phyloP scores from a whole-genome alignment of 2,797 vertebrate genomes.

The Diplodus sargus region DNA sequence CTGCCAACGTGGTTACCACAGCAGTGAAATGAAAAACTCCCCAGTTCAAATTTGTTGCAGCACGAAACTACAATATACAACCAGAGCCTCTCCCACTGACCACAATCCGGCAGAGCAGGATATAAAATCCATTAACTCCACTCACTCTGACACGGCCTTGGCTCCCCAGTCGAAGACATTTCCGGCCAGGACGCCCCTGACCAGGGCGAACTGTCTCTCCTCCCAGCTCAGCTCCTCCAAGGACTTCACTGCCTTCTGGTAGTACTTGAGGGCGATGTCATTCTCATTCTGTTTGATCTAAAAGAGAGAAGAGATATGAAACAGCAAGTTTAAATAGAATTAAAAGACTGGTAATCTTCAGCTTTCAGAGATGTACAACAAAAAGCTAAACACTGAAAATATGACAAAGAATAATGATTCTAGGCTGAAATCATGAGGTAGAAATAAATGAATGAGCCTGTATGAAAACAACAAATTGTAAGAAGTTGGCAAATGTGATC shows the following conservation, averaged over 20 bases:
- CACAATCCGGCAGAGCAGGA: slow-evolving; percentile 7
- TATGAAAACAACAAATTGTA: background rate
- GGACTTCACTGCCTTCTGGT: slow-evolving; percentile 89
- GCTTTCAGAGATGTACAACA: background rate
- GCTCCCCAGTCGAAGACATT: slow-evolving; percentile 99
- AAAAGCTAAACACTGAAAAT: background rate
- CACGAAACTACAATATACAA: background rate
- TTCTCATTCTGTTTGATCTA: slow-evolving; percentile 98
- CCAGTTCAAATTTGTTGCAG: background rate
- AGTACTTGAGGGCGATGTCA: slow-evolving; percentile 93
- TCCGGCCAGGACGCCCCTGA: slow-evolving; percentile 94
- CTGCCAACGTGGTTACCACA: background rate
- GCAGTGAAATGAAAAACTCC: background rate
- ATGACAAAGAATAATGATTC: background rate
- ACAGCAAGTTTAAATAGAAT: background rate
- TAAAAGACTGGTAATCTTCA: background rate
- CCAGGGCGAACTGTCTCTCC: slow-evolving; percentile 95
- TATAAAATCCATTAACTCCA: slow-evolving; percentile 44
- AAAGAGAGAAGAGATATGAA: background rate
- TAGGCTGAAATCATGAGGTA: background rate
- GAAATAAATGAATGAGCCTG: background rate
- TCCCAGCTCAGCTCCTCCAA: slow-evolving; percentile 94
- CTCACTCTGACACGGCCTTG: slow-evolving; percentile 98
- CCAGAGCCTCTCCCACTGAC: background rate
- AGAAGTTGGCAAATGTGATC: slow-evolving; percentile 2